phyloP scores from a whole-genome alignment of 2,113 vertebrate genomes.

The Sarotherodon lohbergeri region DNA sequence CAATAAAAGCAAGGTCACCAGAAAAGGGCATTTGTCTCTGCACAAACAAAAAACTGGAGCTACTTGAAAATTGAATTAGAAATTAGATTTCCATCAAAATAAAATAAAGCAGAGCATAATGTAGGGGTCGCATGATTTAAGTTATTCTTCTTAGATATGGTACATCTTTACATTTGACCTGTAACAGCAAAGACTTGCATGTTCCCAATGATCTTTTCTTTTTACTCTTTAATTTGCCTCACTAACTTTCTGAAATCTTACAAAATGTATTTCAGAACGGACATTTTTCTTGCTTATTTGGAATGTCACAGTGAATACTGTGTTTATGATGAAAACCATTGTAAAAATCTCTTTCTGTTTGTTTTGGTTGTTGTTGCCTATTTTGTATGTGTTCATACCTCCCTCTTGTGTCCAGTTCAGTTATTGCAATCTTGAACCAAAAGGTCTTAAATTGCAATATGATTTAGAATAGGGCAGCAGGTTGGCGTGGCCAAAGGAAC shows the following conservation, averaged over 20 bases:
- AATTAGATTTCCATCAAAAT: not conserved
- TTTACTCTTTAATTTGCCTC: not conserved
- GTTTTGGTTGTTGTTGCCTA: not conserved
- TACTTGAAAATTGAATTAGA: not conserved
- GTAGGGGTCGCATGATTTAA: not conserved
- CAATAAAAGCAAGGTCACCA: not conserved
- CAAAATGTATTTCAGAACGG: not conserved
- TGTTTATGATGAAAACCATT: not conserved
- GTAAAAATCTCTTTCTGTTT: not conserved
- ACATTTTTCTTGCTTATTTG: not conserved
- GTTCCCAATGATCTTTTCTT: not conserved
- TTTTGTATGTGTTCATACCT: not conserved
- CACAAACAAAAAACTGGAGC: not conserved
- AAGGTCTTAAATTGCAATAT: not conserved
- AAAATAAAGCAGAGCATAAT: not conserved
- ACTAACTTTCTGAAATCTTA: not conserved
- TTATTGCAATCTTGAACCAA: not conserved
- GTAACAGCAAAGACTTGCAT: not conserved
- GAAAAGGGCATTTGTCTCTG: not conserved
- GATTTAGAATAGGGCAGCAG: not conserved
- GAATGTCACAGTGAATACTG: not conserved
- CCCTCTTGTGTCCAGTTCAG: conserved; percentile 23
- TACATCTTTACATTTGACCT: not conserved
- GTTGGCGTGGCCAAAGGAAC: not conserved
- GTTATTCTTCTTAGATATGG: not conserved